These are phyloP conservation scores for Orussus abietinus DNA, from an alignment of 1,140 invertebrate species.

Conservation along the genomic window DNA sequence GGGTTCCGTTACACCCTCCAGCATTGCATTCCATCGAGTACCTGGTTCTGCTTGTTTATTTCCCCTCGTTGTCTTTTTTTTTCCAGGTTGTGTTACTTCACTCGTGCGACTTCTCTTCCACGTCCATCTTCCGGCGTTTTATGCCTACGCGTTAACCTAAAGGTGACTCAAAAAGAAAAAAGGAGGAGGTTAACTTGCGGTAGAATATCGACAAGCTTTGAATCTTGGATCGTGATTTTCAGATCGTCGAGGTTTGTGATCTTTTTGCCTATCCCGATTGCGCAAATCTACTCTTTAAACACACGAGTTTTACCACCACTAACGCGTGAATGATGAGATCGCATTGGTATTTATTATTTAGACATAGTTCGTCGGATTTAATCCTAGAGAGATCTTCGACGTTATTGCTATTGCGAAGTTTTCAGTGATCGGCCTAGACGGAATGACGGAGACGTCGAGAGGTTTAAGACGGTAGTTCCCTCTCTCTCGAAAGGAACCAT, in stretches of 20 bases:
- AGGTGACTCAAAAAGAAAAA: not conserved
- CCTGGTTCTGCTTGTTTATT: conserved; percentile 18
- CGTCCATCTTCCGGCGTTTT: not conserved
- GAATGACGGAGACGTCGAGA: not conserved
- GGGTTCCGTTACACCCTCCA: conserved; percentile 34
- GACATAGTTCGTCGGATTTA: too few species aligned
- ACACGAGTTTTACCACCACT: too few species aligned
- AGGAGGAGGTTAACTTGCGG: too few species aligned
- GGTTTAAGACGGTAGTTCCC: conserved; percentile 40
- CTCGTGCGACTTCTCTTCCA: conserved; percentile 1
- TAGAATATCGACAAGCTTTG: too few species aligned
- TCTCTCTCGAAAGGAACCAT: conserved; percentile 76
- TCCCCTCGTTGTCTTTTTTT: not conserved
- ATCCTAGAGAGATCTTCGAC: conserved; percentile 18
- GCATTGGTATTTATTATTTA: too few species aligned
- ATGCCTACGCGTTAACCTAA: not conserved
- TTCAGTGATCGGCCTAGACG: conserved; percentile 8
- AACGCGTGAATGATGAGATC: too few species aligned
- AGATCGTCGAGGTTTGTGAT: too few species aligned
- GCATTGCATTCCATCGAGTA: conserved; percentile 16
- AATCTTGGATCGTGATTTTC: too few species aligned
- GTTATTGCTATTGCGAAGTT: conserved; percentile 38
- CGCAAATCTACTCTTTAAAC: too few species aligned
- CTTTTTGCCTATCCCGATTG: too few species aligned
- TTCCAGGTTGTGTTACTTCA: too few species aligned